phyloP scores from a whole-genome alignment of 1,140 invertebrate species.

The Drosophila watanabei region DNA sequence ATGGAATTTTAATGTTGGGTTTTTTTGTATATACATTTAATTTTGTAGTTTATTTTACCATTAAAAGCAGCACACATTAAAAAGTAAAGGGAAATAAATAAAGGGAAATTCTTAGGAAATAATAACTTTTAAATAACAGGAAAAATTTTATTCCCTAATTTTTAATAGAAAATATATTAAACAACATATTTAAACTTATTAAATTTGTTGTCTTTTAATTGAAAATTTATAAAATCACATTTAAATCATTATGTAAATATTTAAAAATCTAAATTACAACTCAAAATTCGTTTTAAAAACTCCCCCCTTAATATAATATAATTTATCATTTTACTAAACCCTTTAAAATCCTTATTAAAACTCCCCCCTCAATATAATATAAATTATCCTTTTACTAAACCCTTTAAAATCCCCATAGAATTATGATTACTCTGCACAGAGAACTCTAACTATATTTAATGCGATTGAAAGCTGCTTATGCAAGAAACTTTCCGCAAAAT shows the following conservation, averaged over 20 bases:
- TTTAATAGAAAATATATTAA: not conserved
- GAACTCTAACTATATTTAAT: slow-evolving; percentile 2
- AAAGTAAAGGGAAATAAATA: not conserved
- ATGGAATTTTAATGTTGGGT: not conserved
- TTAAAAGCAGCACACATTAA: not conserved
- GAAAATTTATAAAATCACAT: not conserved
- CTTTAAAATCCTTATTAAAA: not conserved
- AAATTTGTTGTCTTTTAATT: not conserved
- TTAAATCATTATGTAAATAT: not conserved
- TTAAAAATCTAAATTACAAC: not conserved
- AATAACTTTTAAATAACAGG: not conserved
- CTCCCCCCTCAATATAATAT: not conserved
- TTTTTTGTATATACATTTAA: not conserved
- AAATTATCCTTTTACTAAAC: not conserved
- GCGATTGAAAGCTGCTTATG: not conserved
- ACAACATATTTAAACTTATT: not conserved
- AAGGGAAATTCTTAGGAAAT: too few species aligned
- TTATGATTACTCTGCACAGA: not conserved
- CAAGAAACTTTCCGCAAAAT: slow-evolving; percentile 11
- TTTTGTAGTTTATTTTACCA: not conserved
- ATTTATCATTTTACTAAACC: not conserved
- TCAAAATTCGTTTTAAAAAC: not conserved
- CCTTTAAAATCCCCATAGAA: not conserved
- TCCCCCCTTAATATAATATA: too few species aligned
- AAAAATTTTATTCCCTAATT: not conserved